Conservation (phyloP, 2,888 invertebrate genomes). For the Odontothrips loti region DNA sequence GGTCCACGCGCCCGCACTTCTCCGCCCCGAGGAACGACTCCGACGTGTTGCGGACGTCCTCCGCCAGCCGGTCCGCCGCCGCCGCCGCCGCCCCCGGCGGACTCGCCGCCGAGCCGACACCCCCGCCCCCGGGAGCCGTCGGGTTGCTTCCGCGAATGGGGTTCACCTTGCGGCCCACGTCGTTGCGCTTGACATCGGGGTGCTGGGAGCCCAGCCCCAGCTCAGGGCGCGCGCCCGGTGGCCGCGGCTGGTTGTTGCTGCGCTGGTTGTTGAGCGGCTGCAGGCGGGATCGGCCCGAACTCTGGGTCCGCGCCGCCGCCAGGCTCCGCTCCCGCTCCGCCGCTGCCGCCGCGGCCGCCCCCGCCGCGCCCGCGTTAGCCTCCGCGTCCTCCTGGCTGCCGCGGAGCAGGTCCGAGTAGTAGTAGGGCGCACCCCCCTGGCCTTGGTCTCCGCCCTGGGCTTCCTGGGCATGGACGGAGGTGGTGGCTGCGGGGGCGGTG, state of each 20-base stretch:
- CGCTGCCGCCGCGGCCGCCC: constrained; percentile 38
- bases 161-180: constrained; percentile 69
- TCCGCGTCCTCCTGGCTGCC: constrained; percentile 40
- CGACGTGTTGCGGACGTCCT: constrained; percentile 45
- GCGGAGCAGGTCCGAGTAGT: constrained; percentile 70
- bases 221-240: constrained; percentile 40
- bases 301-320: not conserved
- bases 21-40: constrained; percentile 44
- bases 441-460: constrained; percentile 39
- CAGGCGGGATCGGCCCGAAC: constrained; percentile 31
- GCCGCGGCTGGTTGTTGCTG: constrained; percentile 48
- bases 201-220: not conserved
- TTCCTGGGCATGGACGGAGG: not conserved
- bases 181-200: constrained; percentile 46
- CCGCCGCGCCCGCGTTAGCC: constrained; percentile 38
- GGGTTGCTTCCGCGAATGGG: constrained; percentile 61
- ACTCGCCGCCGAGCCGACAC: constrained; percentile 39
- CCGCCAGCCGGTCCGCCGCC: constrained; percentile 45
- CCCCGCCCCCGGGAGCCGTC: constrained; percentile 49
- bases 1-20: constrained; percentile 53
- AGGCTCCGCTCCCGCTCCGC: constrained; percentile 30
- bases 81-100: constrained; percentile 36
- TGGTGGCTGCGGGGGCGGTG: not conserved
- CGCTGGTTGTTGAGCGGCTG: constrained; percentile 65
- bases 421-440: constrained; percentile 71